Evolutionary conservation across 2,888 invertebrate genomes (phyloP).

Genomic region (Lutraria lutraria): DNA sequence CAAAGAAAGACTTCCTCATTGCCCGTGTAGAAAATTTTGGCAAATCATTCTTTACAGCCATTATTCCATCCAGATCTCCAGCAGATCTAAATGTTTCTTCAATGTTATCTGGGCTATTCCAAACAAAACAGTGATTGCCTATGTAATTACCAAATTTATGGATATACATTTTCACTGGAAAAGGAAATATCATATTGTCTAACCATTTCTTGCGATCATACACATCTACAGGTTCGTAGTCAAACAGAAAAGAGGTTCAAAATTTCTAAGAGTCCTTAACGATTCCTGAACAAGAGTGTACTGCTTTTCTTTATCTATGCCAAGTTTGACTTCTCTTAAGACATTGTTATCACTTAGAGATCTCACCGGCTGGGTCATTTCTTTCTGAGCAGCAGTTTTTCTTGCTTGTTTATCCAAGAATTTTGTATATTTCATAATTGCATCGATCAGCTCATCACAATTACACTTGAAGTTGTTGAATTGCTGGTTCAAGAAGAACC

Average conservation of each 20-base stretch:
- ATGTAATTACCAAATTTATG: constrained; percentile 36
- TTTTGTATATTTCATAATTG: constrained; percentile 35
- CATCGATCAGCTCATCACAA: constrained; percentile 15
- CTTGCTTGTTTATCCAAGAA: constrained; percentile 37
- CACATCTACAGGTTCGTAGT: constrained; percentile 38
- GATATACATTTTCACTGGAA: constrained; percentile 18
- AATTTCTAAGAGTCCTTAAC: no score
- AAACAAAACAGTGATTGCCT: constrained; percentile 46
- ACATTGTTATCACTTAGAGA: constrained; percentile 32
- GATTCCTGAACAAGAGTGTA: not conserved
- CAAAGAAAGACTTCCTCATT: constrained; percentile 48
- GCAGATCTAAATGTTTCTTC: constrained; percentile 5
- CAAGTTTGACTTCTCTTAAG: constrained; percentile 10
- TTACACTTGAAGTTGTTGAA: not conserved
- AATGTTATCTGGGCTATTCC: constrained; percentile 43
- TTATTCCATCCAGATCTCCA: constrained; percentile 22
- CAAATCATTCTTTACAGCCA: constrained; percentile 23
- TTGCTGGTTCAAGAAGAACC: constrained; percentile 21
- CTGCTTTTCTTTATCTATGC: not conserved
- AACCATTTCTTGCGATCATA: constrained; percentile 48
- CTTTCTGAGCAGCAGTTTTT: constrained; percentile 33
- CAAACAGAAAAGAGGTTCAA: constrained; percentile 30
- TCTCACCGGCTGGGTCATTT: constrained; percentile 40
- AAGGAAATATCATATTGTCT: constrained; percentile 21
- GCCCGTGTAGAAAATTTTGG: constrained; percentile 42